phyloP scores from a whole-genome alignment of 2,113 vertebrate species.

The Bettongia penicillata region DNA sequence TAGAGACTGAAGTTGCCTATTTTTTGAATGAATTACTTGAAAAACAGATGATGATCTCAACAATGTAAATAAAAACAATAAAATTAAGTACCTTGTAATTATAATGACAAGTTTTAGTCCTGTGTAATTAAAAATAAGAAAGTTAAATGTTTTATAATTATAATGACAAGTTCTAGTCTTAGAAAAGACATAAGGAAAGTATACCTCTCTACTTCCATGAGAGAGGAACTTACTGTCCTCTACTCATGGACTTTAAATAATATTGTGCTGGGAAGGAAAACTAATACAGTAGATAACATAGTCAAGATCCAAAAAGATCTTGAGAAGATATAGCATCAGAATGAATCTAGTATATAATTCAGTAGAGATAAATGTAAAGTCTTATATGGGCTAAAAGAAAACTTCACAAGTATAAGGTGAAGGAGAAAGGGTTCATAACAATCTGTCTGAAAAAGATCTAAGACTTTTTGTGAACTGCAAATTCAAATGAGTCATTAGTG shows the following conservation, averaged over 20 bases:
- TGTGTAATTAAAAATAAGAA: not conserved
- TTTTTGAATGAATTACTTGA: not conserved
- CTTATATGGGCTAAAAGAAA: not conserved
- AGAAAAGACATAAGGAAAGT: not conserved
- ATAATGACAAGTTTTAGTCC: not conserved
- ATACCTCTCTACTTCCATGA: not conserved
- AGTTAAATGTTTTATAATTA: not conserved
- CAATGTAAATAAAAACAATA: not conserved
- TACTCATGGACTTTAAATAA: not conserved
- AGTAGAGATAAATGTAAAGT: not conserved
- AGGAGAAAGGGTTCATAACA: not conserved
- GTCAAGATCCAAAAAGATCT: not conserved
- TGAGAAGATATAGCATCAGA: not conserved
- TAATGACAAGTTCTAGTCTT: not conserved
- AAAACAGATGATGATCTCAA: not conserved
- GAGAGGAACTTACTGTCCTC: not conserved
- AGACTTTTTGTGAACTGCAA: not conserved
- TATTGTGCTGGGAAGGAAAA: not conserved
- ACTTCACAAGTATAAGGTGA: not conserved
- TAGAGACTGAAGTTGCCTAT: not conserved
- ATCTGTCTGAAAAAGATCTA: not conserved
- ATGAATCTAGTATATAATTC: not conserved
- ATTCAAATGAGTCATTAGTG: not conserved
- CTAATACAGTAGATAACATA: not conserved
- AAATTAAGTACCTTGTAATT: not conserved